Conservation (phyloP, 2,888 invertebrate species). For the Artemia sinica region DNA sequence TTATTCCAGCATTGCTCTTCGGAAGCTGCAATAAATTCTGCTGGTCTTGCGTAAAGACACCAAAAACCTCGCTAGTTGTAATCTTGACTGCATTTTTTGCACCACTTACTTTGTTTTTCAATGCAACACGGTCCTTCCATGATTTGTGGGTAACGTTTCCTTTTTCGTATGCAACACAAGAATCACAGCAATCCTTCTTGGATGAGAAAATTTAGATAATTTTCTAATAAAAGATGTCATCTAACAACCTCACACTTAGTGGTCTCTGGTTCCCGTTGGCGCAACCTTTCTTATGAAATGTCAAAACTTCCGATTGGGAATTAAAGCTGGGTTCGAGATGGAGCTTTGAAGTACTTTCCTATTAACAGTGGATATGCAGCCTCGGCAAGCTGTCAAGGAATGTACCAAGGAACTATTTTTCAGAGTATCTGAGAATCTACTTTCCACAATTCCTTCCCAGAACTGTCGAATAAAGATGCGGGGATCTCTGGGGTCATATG, state of each 20-base stretch:
- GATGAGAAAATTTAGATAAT: constrained; percentile 15
- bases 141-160: background rate
- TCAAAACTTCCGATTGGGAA: background rate
- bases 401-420: background rate
- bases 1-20: background rate
- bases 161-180: background rate
- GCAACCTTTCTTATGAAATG: background rate
- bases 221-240: background rate
- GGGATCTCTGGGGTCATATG: background rate
- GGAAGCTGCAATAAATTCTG: background rate
- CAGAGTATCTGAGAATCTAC: background rate
- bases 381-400: constrained; percentile 19
- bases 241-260: background rate
- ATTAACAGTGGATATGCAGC: constrained; percentile 20
- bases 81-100: background rate
- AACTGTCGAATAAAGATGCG: background rate
- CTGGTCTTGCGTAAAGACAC: background rate
- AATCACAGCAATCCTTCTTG: background rate
- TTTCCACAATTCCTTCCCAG: background rate
- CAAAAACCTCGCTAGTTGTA: background rate
- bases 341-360: background rate
- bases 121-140: background rate
- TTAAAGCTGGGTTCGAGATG: constrained; percentile 14
- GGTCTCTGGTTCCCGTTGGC: background rate
- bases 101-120: background rate